Evolutionary conservation across 2,797 vertebrate genomes (phyloP), one percentile per base, ranked within the genome.

Genomic region (Sebastes jordani): DNA sequence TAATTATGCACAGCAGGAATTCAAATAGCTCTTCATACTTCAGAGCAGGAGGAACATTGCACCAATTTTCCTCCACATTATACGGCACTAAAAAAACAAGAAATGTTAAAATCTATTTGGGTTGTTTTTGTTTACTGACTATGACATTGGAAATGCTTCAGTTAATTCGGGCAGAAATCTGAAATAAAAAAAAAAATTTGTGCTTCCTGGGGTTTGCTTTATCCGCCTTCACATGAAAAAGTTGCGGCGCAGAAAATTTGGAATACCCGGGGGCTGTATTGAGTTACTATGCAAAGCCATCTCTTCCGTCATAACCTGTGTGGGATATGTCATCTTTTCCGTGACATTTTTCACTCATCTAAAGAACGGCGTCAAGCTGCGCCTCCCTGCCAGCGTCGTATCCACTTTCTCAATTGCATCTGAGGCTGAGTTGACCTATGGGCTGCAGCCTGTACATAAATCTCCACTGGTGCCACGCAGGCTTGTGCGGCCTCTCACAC

Each of bases 1-100:
- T 91, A 91, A 92, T 93, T 93, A 93, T 90, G 71, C 89, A 88
- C 88, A 88, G 91, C 87, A 91, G 84, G 83, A 90, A 85, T 91
- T 93, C 74, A 90, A 94, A 93, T 88, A 79, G 85, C 89, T 86
- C 80, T 74, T 71, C 71, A 23, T 84, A 86, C 82, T 88, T 86
- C 78, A 88, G 90, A 90, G 85, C 76, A 78, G 18, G 72, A 88
- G 62, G 69, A 80, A 82, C 80, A 80, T 72, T 80, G 80, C 81
- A 85, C 73, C 86, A 85, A 73, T 86, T 89, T 87, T 64, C 80
- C 74, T 77, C 32, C 62, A 76, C 81, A 81, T 88, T 83, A 85
- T 83, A 52, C 77, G 58, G 60, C 30, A 64, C 67, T 76, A 86
- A 85, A 76, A 91, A 85, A 89, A 85, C 80, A 68, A 46, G 69